Conservation (phyloP, 2,888 invertebrate genomes). For the Protodeltote pygarga region DNA sequence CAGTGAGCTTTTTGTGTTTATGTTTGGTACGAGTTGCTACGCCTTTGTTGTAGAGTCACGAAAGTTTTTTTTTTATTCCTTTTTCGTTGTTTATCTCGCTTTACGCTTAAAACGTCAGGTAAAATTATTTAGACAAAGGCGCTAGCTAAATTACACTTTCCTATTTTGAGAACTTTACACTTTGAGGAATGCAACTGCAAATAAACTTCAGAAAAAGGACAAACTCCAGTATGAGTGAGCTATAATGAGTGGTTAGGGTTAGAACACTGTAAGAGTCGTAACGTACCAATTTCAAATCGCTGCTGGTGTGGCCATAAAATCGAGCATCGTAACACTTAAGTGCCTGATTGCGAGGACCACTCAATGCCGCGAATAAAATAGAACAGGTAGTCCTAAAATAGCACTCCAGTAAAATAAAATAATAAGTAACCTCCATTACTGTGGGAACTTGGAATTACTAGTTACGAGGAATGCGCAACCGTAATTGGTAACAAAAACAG, state of each 20-base stretch:
- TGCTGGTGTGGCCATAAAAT: conserved; percentile 11
- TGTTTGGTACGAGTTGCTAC: not conserved
- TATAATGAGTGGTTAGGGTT: too few relatives aligned
- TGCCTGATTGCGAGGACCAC: not conserved
- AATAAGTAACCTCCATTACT: conserved; percentile 25
- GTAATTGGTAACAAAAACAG: conserved; percentile 41
- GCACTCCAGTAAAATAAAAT: conserved; percentile 27
- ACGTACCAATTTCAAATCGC: conserved; percentile 9
- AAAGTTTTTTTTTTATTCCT: not conserved
- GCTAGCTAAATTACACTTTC: not conserved
- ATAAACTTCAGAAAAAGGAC: too few relatives aligned
- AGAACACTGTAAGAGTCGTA: not conserved
- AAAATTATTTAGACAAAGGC: not conserved
- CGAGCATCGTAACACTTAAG: conserved; percentile 2
- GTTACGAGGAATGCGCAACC: conserved; percentile 38
- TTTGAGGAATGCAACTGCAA: too few relatives aligned
- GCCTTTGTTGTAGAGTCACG: conserved; percentile 4
- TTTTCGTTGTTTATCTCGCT: not conserved
- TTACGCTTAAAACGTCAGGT: not conserved
- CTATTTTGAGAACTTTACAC: not conserved
- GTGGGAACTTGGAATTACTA: conserved; percentile 35
- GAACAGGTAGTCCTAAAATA: conserved; percentile 41
- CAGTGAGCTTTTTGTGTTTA: not conserved
- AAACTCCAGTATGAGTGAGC: too few relatives aligned
- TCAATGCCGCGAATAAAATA: conserved; percentile 27